Percentiles rank a stretch among this genome's conserved stretches.
Evolutionary conservation across 2,113 vertebrate genomes (phyloP).

Genomic region (Trichechus manatus): DNA sequence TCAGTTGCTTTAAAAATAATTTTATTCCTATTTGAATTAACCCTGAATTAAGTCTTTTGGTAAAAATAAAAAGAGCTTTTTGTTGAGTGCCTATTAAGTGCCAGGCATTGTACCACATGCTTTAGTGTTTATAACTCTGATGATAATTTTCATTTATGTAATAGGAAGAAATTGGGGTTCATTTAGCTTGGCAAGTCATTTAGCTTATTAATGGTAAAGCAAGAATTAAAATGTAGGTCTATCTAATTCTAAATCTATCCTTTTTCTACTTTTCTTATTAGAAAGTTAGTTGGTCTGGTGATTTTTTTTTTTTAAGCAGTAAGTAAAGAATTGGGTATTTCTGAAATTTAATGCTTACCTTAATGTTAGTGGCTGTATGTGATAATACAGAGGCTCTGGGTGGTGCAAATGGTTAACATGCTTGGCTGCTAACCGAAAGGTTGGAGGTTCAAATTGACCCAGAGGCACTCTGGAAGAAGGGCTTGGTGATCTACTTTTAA

Average conservation of each 20-base stretch:
- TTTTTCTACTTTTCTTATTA: constrained; percentile 53
- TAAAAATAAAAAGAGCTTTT: constrained; percentile 35
- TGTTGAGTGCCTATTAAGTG: neutral
- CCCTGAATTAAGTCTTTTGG: neutral
- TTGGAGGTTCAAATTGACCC: neutral
- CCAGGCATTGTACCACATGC: neutral
- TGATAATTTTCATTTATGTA: neutral
- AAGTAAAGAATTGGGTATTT: constrained; percentile 29
- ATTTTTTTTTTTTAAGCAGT: constrained; percentile 48
- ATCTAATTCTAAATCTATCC: neutral
- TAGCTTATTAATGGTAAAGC: constrained; percentile 40
- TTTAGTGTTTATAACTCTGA: constrained; percentile 14
- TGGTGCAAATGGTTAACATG: neutral
- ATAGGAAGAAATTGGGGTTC: neutral
- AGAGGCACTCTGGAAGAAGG: neutral
- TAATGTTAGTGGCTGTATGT: neutral
- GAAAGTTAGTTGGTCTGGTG: constrained; percentile 4
- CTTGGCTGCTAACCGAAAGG: neutral
- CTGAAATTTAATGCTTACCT: constrained; percentile 26
- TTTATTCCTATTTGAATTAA: constrained; percentile 41
- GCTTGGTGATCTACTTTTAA: neutral
- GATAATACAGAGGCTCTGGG: neutral
- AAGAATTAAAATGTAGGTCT: constrained; percentile 7
- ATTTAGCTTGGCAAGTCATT: constrained; percentile 20
- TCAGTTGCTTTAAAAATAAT: constrained; percentile 42